Base-by-base conservation (phyloP, 2,888 invertebrate genomes). In the Loripinus fragilis region DNA sequence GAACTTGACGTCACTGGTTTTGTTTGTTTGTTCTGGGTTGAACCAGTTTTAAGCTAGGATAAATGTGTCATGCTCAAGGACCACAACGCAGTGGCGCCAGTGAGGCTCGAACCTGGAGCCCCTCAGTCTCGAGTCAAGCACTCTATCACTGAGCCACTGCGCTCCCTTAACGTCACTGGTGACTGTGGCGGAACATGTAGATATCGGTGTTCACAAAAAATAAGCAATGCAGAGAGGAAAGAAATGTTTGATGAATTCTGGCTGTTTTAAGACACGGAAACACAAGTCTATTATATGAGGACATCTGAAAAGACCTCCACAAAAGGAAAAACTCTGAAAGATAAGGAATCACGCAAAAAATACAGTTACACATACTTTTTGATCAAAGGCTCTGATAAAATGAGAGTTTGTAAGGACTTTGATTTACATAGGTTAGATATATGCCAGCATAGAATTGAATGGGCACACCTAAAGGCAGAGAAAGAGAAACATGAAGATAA, bases 341-440 rank as follows among this genome's bases (percentile, higher is more conserved):
- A 66, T 28, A 68, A 71, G 28, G 12, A 30, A 30, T 41, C 71
- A 48, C 48, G 23, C 50, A 55, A 28, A 38, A 50, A 23, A 5
- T 52, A 28, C 15, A 52, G 7, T 52, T 52, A 52, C 28, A 25
- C 17, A 52, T 52, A 52, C 25, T 52, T 28, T 28, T 52, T 52
- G 2, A 8, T 52, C 25, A 52, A 52, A 52, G 60, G 2, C 15
- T 28, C 60, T 20, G 48, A 50, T 2, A 72, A 67, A 38, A 65
- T 73, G 25, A 25, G 45, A 35, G 77, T 77, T n/a, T 77, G 77
- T 65, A 66, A 48, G 20, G 38, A 20, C n/a, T n/a, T n/a, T 77
- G n/a, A 66, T 30, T 28, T 64, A n/a, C 25, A 65, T 17, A 74
- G 69, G 23, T 38, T 77, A 33, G 69, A 35, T 45, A 69, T 77